phyloP scores from a whole-genome alignment of 1,140 invertebrate species.

The Lepidurus arcticus region DNA sequence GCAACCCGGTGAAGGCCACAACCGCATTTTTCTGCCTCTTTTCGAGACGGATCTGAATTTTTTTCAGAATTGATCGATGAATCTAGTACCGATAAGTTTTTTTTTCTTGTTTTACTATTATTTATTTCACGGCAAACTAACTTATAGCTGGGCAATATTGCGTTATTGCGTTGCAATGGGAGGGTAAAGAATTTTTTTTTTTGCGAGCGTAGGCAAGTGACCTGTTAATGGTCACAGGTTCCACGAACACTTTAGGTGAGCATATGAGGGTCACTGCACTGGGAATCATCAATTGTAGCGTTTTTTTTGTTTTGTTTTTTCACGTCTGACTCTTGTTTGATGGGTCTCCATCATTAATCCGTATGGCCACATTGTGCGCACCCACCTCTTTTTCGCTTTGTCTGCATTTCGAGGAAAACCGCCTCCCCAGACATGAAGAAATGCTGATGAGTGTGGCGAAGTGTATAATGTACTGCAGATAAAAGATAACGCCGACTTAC shows the following conservation, averaged over 20 bases:
- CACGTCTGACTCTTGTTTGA: background rate
- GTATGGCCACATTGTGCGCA: constrained; percentile 2
- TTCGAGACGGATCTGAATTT: background rate
- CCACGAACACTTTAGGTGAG: constrained; percentile 14
- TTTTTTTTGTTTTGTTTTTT: background rate
- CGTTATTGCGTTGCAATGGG: background rate
- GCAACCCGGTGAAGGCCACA: background rate
- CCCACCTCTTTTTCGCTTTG: constrained; percentile 3
- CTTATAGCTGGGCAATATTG: background rate
- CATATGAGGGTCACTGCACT: background rate
- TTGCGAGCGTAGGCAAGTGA: background rate
- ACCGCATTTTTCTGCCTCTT: background rate
- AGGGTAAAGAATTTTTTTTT: background rate
- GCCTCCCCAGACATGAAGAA: background rate
- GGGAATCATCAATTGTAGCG: background rate
- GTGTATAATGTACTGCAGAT: background rate
- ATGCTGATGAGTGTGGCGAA: background rate
- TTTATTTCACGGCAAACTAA: background rate
- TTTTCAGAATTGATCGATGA: background rate
- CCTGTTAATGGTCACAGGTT: constrained; percentile 10
- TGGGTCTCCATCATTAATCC: background rate
- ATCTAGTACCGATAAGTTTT: background rate
- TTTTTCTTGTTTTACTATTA: background rate
- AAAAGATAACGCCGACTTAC: background rate
- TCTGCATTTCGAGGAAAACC: background rate